phyloP scores from a whole-genome alignment of 2,888 invertebrate genomes.

The Cylloceria caligata region DNA sequence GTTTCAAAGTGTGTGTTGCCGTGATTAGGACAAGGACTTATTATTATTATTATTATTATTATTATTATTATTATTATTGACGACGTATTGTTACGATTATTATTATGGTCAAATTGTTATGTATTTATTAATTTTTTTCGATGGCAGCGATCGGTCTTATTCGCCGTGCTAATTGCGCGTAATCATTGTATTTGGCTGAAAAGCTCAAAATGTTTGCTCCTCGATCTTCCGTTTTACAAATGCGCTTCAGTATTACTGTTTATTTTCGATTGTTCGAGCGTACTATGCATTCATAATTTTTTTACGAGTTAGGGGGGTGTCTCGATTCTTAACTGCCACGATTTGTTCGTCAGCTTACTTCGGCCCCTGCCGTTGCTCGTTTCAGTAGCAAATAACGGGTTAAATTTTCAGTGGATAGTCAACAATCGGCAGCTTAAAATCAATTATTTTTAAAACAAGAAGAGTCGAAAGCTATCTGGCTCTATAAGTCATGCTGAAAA shows the following conservation, averaged over 20 bases:
- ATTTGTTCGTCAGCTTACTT: slow-evolving; percentile 32
- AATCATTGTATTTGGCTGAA: slow-evolving; percentile 63
- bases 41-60: slow-evolving; percentile 65
- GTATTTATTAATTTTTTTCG: slow-evolving; percentile 74
- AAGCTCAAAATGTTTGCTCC: slow-evolving; percentile 42
- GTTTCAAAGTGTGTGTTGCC: slow-evolving; percentile 48
- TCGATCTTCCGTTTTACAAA: slow-evolving; percentile 29
- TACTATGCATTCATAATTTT: slow-evolving; percentile 55
- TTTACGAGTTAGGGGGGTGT: slow-evolving; percentile 35
- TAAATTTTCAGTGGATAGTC: neutral
- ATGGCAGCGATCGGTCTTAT: slow-evolving; percentile 66
- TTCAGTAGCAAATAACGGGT: slow-evolving; percentile 14
- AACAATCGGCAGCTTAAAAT: neutral
- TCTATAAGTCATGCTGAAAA: too few species aligned
- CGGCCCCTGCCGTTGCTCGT: neutral
- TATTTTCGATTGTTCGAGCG: slow-evolving; percentile 40
- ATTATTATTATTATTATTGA: slow-evolving; percentile 63
- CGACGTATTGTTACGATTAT: slow-evolving; percentile 67
- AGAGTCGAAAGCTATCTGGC: too few species aligned
- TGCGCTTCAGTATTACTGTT: slow-evolving; percentile 56
- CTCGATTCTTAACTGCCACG: slow-evolving; percentile 40
- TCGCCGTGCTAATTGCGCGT: slow-evolving; percentile 64
- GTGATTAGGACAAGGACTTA: slow-evolving; percentile 68
- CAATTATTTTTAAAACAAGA: neutral
- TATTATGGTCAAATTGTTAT: slow-evolving; percentile 69